A percentile compares a stretch with the other conserved stretches of the same genome.
Evolutionary conservation across 2,113 vertebrate species (phyloP).

Genomic region (Anseranas semipalmata): DNA sequence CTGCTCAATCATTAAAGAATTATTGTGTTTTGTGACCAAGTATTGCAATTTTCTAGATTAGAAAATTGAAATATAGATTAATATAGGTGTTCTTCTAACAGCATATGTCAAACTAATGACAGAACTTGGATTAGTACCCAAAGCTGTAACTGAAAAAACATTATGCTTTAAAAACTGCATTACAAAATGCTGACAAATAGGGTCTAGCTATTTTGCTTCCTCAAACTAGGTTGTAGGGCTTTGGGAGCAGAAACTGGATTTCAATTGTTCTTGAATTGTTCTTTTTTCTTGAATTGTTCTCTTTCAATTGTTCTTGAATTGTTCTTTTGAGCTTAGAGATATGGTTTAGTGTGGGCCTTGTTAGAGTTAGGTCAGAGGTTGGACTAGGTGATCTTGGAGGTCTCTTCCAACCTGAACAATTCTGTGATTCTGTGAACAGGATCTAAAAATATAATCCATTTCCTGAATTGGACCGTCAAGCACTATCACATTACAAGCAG

Average conservation of each 20-base stretch:
- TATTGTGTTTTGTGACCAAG: neutral
- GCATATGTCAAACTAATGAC: neutral
- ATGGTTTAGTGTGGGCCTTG: too few species aligned
- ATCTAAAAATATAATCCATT: neutral
- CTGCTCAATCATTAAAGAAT: neutral
- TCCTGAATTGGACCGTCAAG: neutral
- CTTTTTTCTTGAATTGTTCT: too few species aligned
- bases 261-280: neutral
- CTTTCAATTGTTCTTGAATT: too few species aligned
- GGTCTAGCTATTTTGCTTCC: neutral
- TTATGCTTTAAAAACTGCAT: neutral
- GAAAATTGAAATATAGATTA: neutral
- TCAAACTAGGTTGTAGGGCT: neutral
- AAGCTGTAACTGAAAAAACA: neutral
- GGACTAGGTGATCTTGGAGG: too few species aligned
- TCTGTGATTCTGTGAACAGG: too few species aligned
- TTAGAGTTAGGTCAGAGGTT: too few species aligned
- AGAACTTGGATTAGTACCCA: neutral
- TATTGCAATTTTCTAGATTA: neutral
- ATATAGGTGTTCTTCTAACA: neutral
- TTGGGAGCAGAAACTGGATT: neutral
- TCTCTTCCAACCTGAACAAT: too few species aligned
- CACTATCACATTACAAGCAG: neutral
- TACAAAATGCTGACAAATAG: neutral
- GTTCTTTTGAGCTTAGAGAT: too few species aligned